A percentile compares a stretch with the other conserved stretches of the same genome.
Conservation (phyloP, 2,113 vertebrate genomes). For the Speoplatyrhinus poulsoni region DNA sequence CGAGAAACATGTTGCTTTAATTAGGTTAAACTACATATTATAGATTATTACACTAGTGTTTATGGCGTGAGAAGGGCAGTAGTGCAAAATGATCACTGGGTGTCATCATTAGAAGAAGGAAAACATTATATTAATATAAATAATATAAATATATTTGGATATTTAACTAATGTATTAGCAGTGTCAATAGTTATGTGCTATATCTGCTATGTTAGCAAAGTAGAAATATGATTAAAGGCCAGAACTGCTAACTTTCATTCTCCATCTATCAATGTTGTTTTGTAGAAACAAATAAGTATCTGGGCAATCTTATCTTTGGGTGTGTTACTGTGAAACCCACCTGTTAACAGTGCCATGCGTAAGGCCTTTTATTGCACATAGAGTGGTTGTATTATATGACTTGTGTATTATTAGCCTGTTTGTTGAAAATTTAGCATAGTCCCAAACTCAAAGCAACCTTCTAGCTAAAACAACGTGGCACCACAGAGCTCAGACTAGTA, state of each 20-base stretch:
- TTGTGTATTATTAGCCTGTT: background rate
- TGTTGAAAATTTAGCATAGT: too few species aligned
- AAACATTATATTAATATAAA: background rate
- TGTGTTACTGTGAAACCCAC: background rate
- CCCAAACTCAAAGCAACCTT: too few species aligned
- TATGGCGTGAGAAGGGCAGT: background rate
- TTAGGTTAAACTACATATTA: too few species aligned
- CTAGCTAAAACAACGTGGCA: too few species aligned
- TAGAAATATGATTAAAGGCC: background rate
- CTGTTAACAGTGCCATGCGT: background rate
- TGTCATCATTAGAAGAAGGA: background rate
- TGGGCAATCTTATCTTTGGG: background rate
- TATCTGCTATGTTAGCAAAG: background rate
- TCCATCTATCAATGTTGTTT: background rate
- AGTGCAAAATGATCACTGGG: conserved; percentile 5
- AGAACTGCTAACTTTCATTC: background rate
- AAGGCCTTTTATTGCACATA: background rate
- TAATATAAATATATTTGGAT: background rate
- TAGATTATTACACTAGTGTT: background rate
- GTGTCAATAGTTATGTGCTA: background rate
- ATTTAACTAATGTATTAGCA: too few species aligned
- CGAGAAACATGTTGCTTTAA: background rate
- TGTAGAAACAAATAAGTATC: background rate
- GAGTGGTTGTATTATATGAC: background rate
- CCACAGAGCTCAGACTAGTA: too few species aligned